These are phyloP conservation scores for Psittacula cyanocephala DNA, from an alignment of 2,113 vertebrate genomes.

Conservation along the genomic window DNA sequence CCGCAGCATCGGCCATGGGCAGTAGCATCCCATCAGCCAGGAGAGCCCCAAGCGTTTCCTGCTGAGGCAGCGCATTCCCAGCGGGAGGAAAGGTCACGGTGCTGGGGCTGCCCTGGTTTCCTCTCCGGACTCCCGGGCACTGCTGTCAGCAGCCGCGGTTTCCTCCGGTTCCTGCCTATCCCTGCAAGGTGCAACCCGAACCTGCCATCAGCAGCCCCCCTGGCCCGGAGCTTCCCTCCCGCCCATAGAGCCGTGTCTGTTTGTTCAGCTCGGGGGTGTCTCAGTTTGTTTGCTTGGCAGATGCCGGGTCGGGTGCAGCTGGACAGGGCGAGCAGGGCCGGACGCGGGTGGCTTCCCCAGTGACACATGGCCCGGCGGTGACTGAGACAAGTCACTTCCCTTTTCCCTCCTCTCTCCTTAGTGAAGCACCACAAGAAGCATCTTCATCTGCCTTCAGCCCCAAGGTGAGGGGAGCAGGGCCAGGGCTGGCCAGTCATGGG, in stretches of 20 bases:
- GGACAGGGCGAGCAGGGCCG: background rate
- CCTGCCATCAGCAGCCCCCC: rapidly evolving
- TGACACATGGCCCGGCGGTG: constrained; percentile 11
- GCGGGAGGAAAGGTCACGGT: background rate
- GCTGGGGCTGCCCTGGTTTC: background rate
- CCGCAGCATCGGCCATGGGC: background rate
- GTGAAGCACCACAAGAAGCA: background rate
- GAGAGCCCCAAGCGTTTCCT: background rate
- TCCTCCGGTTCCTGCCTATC: background rate
- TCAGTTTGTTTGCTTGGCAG: background rate
- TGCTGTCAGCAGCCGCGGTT: rapidly evolving
- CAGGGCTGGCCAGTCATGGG: background rate
- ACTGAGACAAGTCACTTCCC: constrained; percentile 26
- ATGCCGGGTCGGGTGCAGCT: background rate
- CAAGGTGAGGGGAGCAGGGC: background rate
- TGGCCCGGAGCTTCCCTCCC: rapidly evolving
- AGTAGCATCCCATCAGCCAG: background rate
- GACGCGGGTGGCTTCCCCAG: background rate
- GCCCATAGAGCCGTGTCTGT: rapidly evolving
- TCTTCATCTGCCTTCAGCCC: background rate
- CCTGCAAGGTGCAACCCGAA: background rate
- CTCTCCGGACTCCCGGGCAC: background rate
- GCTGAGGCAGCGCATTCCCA: constrained; percentile 41
- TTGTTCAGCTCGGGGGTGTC: rapidly evolving
- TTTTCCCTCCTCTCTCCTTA: background rate